Percentiles rank a stretch among this genome's conserved stretches.
These are phyloP conservation scores for Falco concolor DNA, from an alignment of 2,797 vertebrate species.

Conservation along the genomic window DNA sequence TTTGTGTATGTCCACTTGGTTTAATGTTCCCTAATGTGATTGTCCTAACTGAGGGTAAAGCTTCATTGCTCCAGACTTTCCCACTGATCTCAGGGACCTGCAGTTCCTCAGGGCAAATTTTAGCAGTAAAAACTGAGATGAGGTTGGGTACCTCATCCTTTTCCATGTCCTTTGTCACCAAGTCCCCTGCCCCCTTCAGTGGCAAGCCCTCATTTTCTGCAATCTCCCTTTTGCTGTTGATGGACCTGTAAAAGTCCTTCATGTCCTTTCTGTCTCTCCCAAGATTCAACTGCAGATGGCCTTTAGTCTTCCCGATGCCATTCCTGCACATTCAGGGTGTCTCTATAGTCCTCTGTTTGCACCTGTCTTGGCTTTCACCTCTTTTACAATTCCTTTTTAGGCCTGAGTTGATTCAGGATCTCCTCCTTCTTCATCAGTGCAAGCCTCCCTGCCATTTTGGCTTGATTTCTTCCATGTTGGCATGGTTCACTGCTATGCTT, in stretches of 20 bases:
- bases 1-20: neutral
- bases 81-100: neutral
- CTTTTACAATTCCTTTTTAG: neutral
- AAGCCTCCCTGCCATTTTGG: neutral
- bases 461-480: neutral
- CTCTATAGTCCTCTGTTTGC: neutral
- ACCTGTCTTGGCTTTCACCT: neutral
- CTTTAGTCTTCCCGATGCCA: neutral
- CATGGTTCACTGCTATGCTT: neutral
- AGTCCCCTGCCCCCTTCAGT: neutral
- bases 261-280: neutral
- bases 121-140: neutral
- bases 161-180: neutral
- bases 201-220: neutral
- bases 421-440: neutral
- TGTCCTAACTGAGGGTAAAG: neutral
- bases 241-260: neutral
- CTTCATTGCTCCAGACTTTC: neutral
- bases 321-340: neutral
- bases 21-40: neutral
- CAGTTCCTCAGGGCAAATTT: neutral
- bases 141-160: neutral
- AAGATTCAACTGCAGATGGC: neutral
- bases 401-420: neutral
- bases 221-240: neutral